Percentiles rank a stretch among this genome's conserved stretches.
Conservation (phyloP, 2,888 invertebrate species). For the Lymantria monacha region DNA sequence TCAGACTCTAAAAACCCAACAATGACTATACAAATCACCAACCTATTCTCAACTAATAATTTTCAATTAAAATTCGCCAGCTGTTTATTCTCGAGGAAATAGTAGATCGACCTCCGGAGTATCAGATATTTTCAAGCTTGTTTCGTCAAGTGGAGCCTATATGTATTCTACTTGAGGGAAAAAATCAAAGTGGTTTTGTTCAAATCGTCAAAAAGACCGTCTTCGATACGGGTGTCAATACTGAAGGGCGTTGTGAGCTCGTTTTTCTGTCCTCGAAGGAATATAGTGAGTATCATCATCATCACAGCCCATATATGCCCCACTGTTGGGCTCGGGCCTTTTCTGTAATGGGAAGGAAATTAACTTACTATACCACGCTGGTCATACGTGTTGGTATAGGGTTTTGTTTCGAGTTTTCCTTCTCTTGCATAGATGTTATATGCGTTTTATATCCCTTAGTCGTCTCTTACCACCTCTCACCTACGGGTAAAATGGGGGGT, state of each 20-base stretch:
- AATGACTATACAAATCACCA: too few relatives aligned
- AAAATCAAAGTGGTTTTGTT: slow-evolving; percentile 76
- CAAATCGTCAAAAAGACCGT: slow-evolving; percentile 68
- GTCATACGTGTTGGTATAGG: too few relatives aligned
- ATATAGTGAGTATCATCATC: slow-evolving; percentile 70
- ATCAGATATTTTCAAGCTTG: slow-evolving; percentile 80
- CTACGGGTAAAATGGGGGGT: too few relatives aligned
- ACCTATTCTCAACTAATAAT: too few relatives aligned
- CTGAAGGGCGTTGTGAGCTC: slow-evolving; percentile 72
- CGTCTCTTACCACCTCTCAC: too few relatives aligned
- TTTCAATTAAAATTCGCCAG: slow-evolving; percentile 44
- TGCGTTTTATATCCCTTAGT: too few relatives aligned
- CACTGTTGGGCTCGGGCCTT: too few relatives aligned
- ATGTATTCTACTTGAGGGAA: slow-evolving; percentile 78
- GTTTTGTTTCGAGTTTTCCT: too few relatives aligned
- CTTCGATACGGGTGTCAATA: slow-evolving; percentile 45
- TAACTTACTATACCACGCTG: too few relatives aligned
- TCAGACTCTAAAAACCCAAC: too few relatives aligned
- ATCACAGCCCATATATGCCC: neutral
- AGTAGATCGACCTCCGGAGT: slow-evolving; percentile 84
- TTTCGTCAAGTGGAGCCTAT: slow-evolving; percentile 84
- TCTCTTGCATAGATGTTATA: too few relatives aligned
- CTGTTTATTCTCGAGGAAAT: slow-evolving; percentile 86
- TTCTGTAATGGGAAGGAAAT: too few relatives aligned
- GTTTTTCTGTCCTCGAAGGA: slow-evolving; percentile 81